Percentiles rank a stretch among this genome's conserved stretches.
Conservation (phyloP, 2,888 invertebrate genomes). For the Leuctra nigra region DNA sequence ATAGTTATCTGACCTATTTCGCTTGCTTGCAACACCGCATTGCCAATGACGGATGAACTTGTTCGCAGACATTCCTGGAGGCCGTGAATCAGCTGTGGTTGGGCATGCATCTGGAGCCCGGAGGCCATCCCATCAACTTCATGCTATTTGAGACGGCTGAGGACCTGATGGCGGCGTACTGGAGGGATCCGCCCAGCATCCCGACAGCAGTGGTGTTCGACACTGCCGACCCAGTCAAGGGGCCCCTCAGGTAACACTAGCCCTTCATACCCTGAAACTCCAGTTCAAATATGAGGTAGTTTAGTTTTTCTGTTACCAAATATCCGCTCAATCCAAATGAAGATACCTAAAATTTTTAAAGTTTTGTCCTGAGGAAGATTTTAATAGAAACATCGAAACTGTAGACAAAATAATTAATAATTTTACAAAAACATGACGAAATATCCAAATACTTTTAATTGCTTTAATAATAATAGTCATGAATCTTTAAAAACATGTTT, state of each 20-base stretch:
- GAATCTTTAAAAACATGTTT: too few species aligned
- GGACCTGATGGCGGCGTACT: conserved; percentile 62
- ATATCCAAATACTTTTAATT: too few species aligned
- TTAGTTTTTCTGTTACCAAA: neutral
- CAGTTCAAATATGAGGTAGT: neutral
- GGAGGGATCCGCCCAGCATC: conserved; percentile 55
- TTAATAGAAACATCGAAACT: too few species aligned
- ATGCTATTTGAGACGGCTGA: conserved; percentile 56
- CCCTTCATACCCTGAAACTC: neutral
- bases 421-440: too few species aligned
- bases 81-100: conserved; percentile 55
- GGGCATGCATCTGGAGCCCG: conserved; percentile 45
- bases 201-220: conserved; percentile 67
- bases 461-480: too few species aligned
- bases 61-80: conserved; percentile 52
- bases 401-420: too few species aligned
- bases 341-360: too few species aligned
- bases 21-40: too few species aligned
- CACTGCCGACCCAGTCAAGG: conserved; percentile 33
- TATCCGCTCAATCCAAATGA: too few species aligned
- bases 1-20: too few species aligned
- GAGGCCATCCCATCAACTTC: conserved; percentile 55
- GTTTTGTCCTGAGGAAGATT: too few species aligned
- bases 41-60: conserved; percentile 8
- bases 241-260: conserved; percentile 22